phyloP scores from a whole-genome alignment of 2,797 vertebrate genomes.

The Lithobates sylvaticus region DNA sequence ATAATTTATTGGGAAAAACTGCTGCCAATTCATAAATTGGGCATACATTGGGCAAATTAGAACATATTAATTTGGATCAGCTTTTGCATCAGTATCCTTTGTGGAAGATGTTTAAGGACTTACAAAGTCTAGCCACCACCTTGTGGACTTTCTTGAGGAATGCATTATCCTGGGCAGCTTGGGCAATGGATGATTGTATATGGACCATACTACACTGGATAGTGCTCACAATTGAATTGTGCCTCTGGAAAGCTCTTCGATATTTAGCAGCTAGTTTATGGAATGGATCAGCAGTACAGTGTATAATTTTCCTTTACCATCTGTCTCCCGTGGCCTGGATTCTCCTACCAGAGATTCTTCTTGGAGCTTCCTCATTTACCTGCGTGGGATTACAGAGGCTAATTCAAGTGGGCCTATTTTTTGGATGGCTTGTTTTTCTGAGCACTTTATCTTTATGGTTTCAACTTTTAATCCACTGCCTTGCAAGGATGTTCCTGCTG shows the following conservation, averaged over 20 bases:
- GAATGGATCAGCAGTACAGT: constrained; percentile 13
- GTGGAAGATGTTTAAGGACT: not conserved
- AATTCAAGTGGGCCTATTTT: not conserved
- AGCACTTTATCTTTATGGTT: constrained; percentile 1
- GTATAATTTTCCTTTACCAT: not conserved
- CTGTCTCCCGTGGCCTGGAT: constrained; percentile 28
- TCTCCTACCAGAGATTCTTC: constrained; percentile 48
- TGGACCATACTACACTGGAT: constrained; percentile 16
- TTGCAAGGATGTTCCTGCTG: not conserved
- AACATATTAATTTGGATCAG: not conserved
- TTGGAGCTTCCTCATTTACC: constrained; percentile 6
- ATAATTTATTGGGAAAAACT: not conserved
- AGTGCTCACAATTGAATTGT: constrained; percentile 10
- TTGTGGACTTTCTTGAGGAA: constrained; percentile 13
- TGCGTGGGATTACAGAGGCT: constrained; percentile 14
- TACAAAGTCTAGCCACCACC: not conserved
- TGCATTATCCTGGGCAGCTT: constrained; percentile 4
- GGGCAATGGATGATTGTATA: constrained; percentile 25
- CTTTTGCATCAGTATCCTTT: not conserved
- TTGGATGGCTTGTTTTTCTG: constrained; percentile 30
- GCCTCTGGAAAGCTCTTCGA: constrained; percentile 8
- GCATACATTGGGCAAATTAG: not conserved
- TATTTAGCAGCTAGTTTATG: not conserved
- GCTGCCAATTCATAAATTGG: not conserved
- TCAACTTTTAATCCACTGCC: not conserved